Base-by-base conservation (phyloP, 2,888 invertebrate species). In the Amphipoea lucens region DNA sequence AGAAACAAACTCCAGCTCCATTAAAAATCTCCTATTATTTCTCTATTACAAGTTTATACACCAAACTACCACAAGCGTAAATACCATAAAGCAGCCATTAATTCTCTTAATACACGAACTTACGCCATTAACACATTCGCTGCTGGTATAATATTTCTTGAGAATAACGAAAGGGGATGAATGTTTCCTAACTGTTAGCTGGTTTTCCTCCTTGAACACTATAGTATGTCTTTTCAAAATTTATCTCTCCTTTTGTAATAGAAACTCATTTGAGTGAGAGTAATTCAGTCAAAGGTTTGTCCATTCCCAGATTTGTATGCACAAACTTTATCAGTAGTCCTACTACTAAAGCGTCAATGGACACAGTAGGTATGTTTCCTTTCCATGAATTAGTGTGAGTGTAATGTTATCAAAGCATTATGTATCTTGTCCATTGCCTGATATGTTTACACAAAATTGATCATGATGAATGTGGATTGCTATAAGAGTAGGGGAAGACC, bases 41-140 rank as follows among this genome's bases (percentile, higher is more conserved):
- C 65, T 65, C 11, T 48, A 29, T 36, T 70, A n/a, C 45, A 63
- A 29, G 51, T 72, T 54, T 17, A 72, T 40, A 1, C 29, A 2
- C 17, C 14, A 14, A 79, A 80, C 70, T 51, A 20, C 42, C n/a
- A 77, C 36, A 54, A 40, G 17, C 36, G 14, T 72, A 65, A 60
- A 71, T 63, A 63, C 29, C n/a, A 60, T 45, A 78, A 74, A 71
- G 69, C 65, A 29, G 23, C 66, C 48, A 78, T 86, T 72, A 75
- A 72, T 65, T 66, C 36, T 45, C 51, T 40, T 74, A 69, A 78
- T 69, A 82, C 68, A 65, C 78, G 29, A 78, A 86, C 74, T 86
- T 78, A 14, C 11, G 23, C 78, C 71, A 82, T 86, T 84, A 74
- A 48, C 74, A 82, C 68, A 69, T 82, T 74, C 60, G n/a, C 63